Evolutionary conservation across 1,140 invertebrate species (phyloP), one percentile per base, ranked within the genome.

Genomic region (Linepithema humile): DNA sequence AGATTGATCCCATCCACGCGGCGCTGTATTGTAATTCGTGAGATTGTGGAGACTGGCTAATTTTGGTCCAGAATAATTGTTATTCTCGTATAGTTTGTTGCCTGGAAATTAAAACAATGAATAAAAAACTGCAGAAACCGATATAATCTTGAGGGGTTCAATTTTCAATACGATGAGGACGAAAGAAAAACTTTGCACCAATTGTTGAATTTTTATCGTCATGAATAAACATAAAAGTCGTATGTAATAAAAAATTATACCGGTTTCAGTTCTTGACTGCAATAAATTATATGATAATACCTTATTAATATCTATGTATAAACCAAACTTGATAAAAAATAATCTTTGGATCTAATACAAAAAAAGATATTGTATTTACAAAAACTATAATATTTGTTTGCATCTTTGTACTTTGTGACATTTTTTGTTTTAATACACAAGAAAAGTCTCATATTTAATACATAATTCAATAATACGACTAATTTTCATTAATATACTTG

Each of bases 21-120:
- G 96, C 35, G 97, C 96, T 1, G 97, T 97, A 86, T 98, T 98
- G 92, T 97, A 98, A 86, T 97, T 97, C 48, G 93, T 91, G 82
- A 95, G 50, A 53, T 92, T 93, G 50, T 94, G 91, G 50, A 94
- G 93, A 45, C 94, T 95, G 10, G 91, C 89, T 7, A 94, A 88
- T 78, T 93, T 94, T 29, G 94, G 93, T 9, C 94, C 94, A 32
- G 90, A 88, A 57, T 94, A 94, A n/a, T 84, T 90, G 20, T 88
- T 86, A 20, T 74, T 74, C 6, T 92, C 90, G 70, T 88, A 85
- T 6, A 92, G 59, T 78, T 94, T 93, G 5, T 83, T 83, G 45
- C 90, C 93, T 94, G 84, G 4, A 85, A 88, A 48, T 75, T 62
- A 0, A 55, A 84, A 40, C 1, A 10, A 9, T 20, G 45, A n/a